Conservation (phyloP, 2,888 invertebrate species). For the Drosophila subsilvestris region DNA sequence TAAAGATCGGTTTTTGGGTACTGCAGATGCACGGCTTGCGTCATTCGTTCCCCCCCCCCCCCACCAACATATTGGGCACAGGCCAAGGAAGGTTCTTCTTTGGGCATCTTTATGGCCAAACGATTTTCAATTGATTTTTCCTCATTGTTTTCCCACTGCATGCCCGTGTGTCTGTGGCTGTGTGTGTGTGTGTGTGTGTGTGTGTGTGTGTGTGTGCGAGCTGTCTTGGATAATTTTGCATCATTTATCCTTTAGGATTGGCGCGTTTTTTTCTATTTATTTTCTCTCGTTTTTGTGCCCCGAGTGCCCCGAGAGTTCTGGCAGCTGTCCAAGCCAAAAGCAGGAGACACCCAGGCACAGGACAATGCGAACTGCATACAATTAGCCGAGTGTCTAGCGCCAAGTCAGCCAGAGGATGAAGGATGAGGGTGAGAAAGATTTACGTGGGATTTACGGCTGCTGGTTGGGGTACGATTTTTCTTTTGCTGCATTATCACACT, state of each 20-base stretch:
- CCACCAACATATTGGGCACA: constrained; percentile 45
- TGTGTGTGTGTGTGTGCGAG: constrained; percentile 18
- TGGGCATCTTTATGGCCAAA: constrained; percentile 52
- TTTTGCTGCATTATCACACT: background rate
- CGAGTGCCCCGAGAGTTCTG: background rate
- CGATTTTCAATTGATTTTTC: constrained; percentile 61
- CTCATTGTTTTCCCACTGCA: constrained; percentile 34
- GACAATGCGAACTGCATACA: constrained; percentile 38
- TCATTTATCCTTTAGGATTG: constrained; percentile 56
- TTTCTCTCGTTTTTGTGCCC: constrained; percentile 19
- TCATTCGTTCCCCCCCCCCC: constrained; percentile 49
- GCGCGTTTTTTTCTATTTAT: constrained; percentile 47
- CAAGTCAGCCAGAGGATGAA: constrained; percentile 9
- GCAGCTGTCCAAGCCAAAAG: constrained; percentile 17
- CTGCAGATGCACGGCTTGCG: constrained; percentile 44
- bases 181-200: constrained; percentile 20
- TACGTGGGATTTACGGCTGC: background rate
- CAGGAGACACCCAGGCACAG: constrained; percentile 18
- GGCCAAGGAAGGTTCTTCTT: constrained; percentile 19
- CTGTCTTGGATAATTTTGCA: constrained; percentile 68
- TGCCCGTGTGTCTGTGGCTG: background rate
- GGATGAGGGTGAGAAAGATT: constrained; percentile 35
- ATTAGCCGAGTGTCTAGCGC: constrained; percentile 39
- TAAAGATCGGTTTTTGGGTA: background rate
- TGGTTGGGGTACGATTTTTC: constrained; percentile 2